Percentiles rank a stretch among this genome's conserved stretches.
Conservation (phyloP, 2,797 vertebrate species). For the Antrozous pallidus region DNA sequence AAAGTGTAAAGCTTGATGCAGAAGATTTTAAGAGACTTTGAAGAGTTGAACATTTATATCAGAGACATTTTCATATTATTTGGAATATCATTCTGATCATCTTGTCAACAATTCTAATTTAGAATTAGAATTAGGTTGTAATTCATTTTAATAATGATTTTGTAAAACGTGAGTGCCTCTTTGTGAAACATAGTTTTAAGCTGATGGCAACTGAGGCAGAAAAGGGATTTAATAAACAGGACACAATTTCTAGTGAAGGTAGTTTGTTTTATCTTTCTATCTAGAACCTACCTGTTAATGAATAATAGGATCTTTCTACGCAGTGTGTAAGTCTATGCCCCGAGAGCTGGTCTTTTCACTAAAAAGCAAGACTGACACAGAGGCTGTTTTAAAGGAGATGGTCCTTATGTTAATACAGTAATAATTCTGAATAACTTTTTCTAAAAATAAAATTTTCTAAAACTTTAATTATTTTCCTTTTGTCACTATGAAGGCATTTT, state of each 20-base stretch:
- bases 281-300: not conserved
- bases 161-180: not conserved
- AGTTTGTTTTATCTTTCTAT: not conserved
- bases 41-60: not conserved
- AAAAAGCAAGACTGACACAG: not conserved
- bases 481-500: not conserved
- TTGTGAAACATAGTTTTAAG: conserved; percentile 18
- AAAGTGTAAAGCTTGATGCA: not conserved
- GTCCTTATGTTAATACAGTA: not conserved
- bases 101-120: not conserved
- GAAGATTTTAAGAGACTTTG: not conserved
- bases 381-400: not conserved
- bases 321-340: not conserved
- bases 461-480: conserved; percentile 36
- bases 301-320: not conserved
- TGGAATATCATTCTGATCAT: not conserved
- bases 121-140: not conserved
- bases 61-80: not conserved
- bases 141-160: not conserved
- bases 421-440: not conserved
- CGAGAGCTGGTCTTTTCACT: not conserved
- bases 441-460: conserved; percentile 31
- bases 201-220: not conserved
- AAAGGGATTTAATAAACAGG: not conserved
- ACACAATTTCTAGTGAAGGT: not conserved